Evolutionary conservation across 2,797 vertebrate genomes (phyloP).

Genomic region (Pagetopsis macropterus): DNA sequence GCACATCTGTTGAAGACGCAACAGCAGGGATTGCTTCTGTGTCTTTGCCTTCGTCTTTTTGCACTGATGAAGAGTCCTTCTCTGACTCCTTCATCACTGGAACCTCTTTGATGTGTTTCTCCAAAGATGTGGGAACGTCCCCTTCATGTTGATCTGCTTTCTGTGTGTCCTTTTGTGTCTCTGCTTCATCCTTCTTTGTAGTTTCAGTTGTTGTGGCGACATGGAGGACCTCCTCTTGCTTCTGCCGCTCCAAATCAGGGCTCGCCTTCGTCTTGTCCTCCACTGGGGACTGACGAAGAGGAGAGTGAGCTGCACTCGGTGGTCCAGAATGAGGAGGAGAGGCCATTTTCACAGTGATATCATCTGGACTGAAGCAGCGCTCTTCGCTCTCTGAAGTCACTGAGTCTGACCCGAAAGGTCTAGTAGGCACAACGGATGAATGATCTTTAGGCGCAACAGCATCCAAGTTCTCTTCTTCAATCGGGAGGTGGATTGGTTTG

Average conservation of each 20-base stretch:
- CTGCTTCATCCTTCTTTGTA: conserved; percentile 51
- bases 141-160: conserved; percentile 43
- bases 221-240: conserved; percentile 49
- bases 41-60: conserved; percentile 56
- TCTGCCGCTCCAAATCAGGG: conserved; percentile 57
- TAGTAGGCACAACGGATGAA: conserved; percentile 64
- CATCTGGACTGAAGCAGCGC: conserved; percentile 94
- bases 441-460: conserved; percentile 65
- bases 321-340: conserved; percentile 93
- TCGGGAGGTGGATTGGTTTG: conserved; percentile 66
- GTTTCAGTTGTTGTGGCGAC: conserved; percentile 30
- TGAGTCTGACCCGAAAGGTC: conserved; percentile 81
- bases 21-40: conserved; percentile 46
- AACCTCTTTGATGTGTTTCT: conserved; percentile 59
- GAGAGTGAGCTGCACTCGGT: conserved; percentile 91
- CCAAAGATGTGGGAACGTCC: conserved; percentile 37
- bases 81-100: conserved; percentile 51
- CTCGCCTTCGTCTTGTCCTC: conserved; percentile 86
- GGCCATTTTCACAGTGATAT: conserved; percentile 97
- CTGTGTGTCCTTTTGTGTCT: conserved; percentile 39
- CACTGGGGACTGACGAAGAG: conserved; percentile 91
- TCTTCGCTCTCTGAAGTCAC: conserved; percentile 89
- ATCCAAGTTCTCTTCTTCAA: conserved; percentile 66
- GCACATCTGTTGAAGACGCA: conserved; percentile 38
- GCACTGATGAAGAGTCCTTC: conserved; percentile 41